phyloP scores from a whole-genome alignment of 2,888 invertebrate species.

The Thereva nobilitata region DNA sequence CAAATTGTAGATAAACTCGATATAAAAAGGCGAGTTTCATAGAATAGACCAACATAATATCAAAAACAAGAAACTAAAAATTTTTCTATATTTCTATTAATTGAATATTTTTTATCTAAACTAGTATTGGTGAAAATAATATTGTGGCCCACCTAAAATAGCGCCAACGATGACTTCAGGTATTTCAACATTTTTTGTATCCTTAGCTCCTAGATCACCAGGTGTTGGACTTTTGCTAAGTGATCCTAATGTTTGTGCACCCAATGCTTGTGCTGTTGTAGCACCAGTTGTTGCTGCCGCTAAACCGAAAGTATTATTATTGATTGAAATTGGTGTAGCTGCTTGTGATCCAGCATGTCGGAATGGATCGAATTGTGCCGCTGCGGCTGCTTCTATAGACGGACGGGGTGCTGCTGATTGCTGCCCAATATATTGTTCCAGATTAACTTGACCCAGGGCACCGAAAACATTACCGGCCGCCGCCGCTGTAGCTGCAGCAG shows the following conservation, averaged over 20 bases:
- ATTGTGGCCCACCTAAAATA: slow-evolving; percentile 75
- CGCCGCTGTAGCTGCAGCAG: slow-evolving; percentile 56
- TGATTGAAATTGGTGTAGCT: slow-evolving; percentile 75
- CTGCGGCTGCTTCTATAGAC: slow-evolving; percentile 72
- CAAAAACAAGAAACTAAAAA: slow-evolving; percentile 31
- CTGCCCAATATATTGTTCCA: slow-evolving; percentile 63
- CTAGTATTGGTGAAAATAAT: slow-evolving; percentile 57
- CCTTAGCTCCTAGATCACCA: slow-evolving; percentile 76
- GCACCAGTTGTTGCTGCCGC: slow-evolving; percentile 60
- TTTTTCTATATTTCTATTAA: slow-evolving; percentile 7
- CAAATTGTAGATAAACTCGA: no score
- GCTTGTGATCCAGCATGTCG: slow-evolving; percentile 75
- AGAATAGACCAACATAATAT: slow-evolving; percentile 10
- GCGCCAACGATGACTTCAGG: slow-evolving; percentile 96
- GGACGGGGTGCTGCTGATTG: slow-evolving; percentile 69
- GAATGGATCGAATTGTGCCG: slow-evolving; percentile 71
- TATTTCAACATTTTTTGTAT: slow-evolving; percentile 91
- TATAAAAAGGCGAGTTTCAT: no score
- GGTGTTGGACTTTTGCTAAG: slow-evolving; percentile 83
- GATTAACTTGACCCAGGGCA: slow-evolving; percentile 78
- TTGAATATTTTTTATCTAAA: slow-evolving; percentile 33
- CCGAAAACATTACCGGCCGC: slow-evolving; percentile 73
- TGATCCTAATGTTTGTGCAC: slow-evolving; percentile 68
- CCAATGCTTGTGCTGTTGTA: slow-evolving; percentile 62
- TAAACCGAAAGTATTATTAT: slow-evolving; percentile 87